Conservation (phyloP, 2,888 invertebrate species). For the Ennomos fuscantarius region DNA sequence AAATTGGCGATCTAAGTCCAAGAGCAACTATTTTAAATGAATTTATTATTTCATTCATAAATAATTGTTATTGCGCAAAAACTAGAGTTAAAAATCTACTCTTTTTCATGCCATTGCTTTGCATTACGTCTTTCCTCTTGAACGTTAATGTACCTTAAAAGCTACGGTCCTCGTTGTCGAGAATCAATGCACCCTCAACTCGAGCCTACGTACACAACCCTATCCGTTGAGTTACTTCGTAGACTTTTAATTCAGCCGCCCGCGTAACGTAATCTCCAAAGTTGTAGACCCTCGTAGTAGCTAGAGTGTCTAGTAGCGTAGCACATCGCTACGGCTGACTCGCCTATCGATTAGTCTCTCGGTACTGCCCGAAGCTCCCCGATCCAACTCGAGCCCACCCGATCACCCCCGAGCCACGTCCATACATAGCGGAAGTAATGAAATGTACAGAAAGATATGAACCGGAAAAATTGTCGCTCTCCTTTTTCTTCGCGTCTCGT, state of each 20-base stretch:
- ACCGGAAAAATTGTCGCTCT: constrained; percentile 83
- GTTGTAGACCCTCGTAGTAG: constrained; percentile 68
- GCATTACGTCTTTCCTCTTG: too few relatives aligned
- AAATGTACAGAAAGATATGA: constrained; percentile 83
- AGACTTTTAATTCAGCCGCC: constrained; percentile 56
- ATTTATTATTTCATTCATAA: too few relatives aligned
- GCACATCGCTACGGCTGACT: constrained; percentile 64
- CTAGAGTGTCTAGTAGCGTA: constrained; percentile 65
- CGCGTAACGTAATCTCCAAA: constrained; percentile 70
- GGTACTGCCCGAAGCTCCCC: constrained; percentile 60
- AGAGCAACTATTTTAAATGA: too few relatives aligned
- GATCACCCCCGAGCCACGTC: constrained; percentile 63
- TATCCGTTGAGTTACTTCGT: constrained; percentile 55
- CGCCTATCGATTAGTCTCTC: constrained; percentile 75
- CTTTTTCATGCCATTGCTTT: too few relatives aligned
- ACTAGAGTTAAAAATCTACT: too few relatives aligned
- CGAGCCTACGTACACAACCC: constrained; percentile 35
- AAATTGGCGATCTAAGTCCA: too few relatives aligned
- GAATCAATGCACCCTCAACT: constrained; percentile 9
- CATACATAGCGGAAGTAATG: constrained; percentile 83
- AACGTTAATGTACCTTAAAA: not conserved
- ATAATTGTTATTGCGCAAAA: too few relatives aligned
- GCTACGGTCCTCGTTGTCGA: too few relatives aligned
- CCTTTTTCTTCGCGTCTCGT: constrained; percentile 75
- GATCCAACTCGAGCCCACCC: constrained; percentile 59